These are phyloP conservation scores for Cepaea hortensis DNA, from an alignment of 2,888 invertebrate genomes.

Conservation along the genomic window DNA sequence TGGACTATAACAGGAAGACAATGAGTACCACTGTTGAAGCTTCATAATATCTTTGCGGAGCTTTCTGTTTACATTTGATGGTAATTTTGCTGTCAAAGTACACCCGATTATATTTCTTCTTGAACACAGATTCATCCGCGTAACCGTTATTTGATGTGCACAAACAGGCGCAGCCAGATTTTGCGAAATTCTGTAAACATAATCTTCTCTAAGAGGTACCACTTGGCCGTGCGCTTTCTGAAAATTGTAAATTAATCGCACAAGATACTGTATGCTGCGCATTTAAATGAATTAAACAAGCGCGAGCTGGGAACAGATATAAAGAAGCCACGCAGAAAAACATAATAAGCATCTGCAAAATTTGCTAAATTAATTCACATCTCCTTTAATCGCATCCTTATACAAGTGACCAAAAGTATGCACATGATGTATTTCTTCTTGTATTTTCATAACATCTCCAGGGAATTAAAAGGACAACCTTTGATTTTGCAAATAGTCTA, in stretches of 20 bases:
- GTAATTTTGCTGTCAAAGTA: too few relatives aligned
- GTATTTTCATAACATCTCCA: not conserved
- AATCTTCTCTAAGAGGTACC: slow-evolving; percentile 10
- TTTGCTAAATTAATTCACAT: not conserved
- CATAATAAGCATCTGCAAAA: not conserved
- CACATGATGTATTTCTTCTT: not conserved
- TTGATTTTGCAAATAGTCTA: not conserved
- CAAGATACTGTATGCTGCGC: not conserved
- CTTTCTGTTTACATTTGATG: too few relatives aligned
- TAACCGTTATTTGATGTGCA: not conserved
- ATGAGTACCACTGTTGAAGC: too few relatives aligned
- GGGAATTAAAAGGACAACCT: not conserved
- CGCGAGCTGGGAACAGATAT: too few relatives aligned
- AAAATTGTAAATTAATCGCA: not conserved
- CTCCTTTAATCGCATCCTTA: not conserved
- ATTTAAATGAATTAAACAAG: not conserved
- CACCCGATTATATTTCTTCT: too few relatives aligned
- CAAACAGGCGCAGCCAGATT: not conserved
- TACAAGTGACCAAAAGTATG: not conserved
- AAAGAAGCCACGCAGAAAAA: not conserved
- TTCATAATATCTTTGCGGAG: too few relatives aligned
- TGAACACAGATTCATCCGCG: too few relatives aligned
- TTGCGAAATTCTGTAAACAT: not conserved
- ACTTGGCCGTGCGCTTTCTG: not conserved
- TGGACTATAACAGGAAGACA: too few relatives aligned